Percentiles rank a stretch among this genome's conserved stretches.
Conservation (phyloP, 2,888 invertebrate genomes). For the Amphipoea oculea region DNA sequence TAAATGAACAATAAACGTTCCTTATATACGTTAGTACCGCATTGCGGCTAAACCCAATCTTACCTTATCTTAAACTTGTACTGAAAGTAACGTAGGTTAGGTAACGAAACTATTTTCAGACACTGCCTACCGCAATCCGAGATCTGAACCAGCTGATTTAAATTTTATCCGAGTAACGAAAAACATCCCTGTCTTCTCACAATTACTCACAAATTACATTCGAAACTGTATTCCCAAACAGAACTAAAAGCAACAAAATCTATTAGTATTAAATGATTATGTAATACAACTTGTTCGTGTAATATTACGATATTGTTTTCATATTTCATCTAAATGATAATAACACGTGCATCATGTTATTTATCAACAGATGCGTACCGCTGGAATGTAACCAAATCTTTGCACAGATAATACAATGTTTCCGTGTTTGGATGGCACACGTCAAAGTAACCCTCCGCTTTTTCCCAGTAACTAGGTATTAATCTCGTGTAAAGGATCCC, state of each 20-base stretch:
- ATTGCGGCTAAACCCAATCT: slow-evolving; percentile 69
- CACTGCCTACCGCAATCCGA: slow-evolving; percentile 17
- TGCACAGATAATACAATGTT: slow-evolving; percentile 39
- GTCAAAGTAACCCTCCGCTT: slow-evolving; percentile 37
- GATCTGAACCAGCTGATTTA: slow-evolving; percentile 33
- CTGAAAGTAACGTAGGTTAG: slow-evolving; percentile 39
- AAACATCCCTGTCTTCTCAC: slow-evolving; percentile 6
- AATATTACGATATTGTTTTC: slow-evolving; percentile 48
- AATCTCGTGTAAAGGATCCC: slow-evolving; percentile 52
- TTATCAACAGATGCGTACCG: slow-evolving; percentile 58
- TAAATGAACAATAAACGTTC: slow-evolving; percentile 47
- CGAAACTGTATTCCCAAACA: slow-evolving; percentile 7
- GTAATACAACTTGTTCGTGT: slow-evolving; percentile 15
- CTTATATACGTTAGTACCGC: slow-evolving; percentile 67
- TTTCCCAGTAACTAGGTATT: slow-evolving; percentile 52
- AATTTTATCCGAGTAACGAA: slow-evolving; percentile 23
- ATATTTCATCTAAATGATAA: slow-evolving; percentile 40
- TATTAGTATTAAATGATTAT: slow-evolving; percentile 21
- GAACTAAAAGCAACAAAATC: slow-evolving; percentile 7
- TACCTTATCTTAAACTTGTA: slow-evolving; percentile 43
- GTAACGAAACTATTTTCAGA: slow-evolving; percentile 42
- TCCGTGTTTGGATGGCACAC: slow-evolving; percentile 39
- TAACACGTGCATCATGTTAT: slow-evolving; percentile 51
- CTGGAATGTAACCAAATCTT: slow-evolving; percentile 60
- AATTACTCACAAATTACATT: slow-evolving; percentile 16